Percentiles rank a stretch among this genome's conserved stretches.
Conservation (phyloP, 2,113 vertebrate species). For the Cheilinus undulatus region DNA sequence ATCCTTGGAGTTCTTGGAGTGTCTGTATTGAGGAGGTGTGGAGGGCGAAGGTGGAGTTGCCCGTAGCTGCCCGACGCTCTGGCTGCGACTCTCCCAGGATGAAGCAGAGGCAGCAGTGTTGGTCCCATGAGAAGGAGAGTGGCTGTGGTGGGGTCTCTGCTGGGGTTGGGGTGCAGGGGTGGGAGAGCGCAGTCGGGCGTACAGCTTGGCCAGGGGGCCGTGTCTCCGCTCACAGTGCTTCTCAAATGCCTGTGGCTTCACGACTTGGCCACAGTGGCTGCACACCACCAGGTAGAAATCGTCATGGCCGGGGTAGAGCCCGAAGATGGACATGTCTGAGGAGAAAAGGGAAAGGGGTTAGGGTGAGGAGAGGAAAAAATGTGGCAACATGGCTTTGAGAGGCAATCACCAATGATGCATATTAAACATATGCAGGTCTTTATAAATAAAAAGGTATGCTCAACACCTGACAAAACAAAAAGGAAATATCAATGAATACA, state of each 20-base stretch:
- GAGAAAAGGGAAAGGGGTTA: neutral
- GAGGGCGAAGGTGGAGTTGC: constrained; percentile 82
- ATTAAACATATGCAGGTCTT: too few species aligned
- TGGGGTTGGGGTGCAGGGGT: constrained; percentile 81
- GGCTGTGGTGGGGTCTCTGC: constrained; percentile 86
- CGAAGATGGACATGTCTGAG: constrained; percentile 95
- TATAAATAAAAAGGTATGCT: too few species aligned
- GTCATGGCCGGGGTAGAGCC: constrained; percentile 93
- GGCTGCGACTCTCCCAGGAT: constrained; percentile 75
- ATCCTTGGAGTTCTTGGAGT: constrained; percentile 87
- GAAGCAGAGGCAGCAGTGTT: constrained; percentile 58
- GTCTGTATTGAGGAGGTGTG: constrained; percentile 83
- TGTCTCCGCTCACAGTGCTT: constrained; percentile 95
- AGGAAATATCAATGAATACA: too few species aligned
- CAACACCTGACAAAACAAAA: too few species aligned
- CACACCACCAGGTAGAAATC: constrained; percentile 97
- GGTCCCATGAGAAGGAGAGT: constrained; percentile 82
- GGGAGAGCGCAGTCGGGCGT: constrained; percentile 82
- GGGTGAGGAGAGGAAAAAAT: neutral
- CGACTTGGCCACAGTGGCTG: constrained; percentile 94
- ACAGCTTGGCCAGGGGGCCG: constrained; percentile 89
- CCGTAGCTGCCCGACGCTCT: constrained; percentile 75
- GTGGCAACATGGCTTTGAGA: neutral
- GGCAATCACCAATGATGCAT: neutral
- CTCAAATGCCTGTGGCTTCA: constrained; percentile 96